Evolutionary conservation across 2,113 vertebrate species (phyloP), one percentile per base, ranked within the genome.

Genomic region (Periophthalmodon schlosseri): DNA sequence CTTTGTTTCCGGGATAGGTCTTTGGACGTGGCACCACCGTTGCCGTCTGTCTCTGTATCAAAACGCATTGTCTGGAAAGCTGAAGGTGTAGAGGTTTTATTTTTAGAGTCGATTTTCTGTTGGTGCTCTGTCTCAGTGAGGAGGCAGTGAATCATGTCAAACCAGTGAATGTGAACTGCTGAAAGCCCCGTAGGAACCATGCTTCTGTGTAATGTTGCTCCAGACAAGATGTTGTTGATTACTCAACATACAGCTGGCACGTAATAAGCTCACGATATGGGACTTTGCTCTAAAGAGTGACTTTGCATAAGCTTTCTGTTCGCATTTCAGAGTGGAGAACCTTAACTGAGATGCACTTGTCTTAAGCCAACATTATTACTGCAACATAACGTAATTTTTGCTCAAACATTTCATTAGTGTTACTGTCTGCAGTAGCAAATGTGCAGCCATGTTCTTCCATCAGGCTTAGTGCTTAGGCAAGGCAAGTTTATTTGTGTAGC

Each of bases 21-120:
- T 87, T 84, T 84, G 74, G 79, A 63, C 34, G 39, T 57, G 66
- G 68, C 46, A 74, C 73, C 56, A 60, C 73, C 36, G 46, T 34
- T 61, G 44, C 76, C 70, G 69, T 68, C 78, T 74, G 69, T 68
- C 68, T 83, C 77, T 65, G 76, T 71, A 74, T 20, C 73, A 72
- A 73, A 72, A 84, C 78, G 81, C 84, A 81, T 74, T 81, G 76
- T 69, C 69, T 80, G 75, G 80, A 87, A 89, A 81, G 84, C 84
- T 88, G 91, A 88, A 88, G 74, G 52, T 86, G 80, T 73, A 75
- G 81, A 34, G 14, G 83, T 69, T 91, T 89, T 94, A 91, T 93
- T 93, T 93, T 93, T 93, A 93, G 87, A 89, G 79, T 67, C 72
- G 77, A 76, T 87, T 89, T 91, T 83, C 78, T 86, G 78, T 79